A percentile compares a stretch with the other conserved stretches of the same genome.
Evolutionary conservation across 1,140 invertebrate genomes (phyloP).

Genomic region (Drosophila insularis): DNA sequence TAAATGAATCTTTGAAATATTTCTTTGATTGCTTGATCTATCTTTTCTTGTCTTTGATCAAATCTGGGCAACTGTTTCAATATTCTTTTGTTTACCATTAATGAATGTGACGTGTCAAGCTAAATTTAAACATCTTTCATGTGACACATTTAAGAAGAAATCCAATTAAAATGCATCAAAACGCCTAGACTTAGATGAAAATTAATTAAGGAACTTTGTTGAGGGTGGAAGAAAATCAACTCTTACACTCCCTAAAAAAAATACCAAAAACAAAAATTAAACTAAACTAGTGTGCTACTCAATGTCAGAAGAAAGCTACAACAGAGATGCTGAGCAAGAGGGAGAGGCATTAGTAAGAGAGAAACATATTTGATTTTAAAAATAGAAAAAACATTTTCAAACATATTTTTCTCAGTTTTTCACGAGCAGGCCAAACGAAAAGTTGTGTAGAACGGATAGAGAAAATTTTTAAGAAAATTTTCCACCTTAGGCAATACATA

Average conservation of each 20-base stretch:
- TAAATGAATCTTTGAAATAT: conserved; percentile 11
- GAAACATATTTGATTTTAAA: conserved; percentile 57
- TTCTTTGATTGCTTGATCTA: conserved; percentile 37
- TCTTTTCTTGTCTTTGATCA: conserved; percentile 53
- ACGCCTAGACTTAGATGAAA: conserved; percentile 1
- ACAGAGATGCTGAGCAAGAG: conserved; percentile 18
- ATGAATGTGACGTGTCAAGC: conserved; percentile 65
- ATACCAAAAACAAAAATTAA: too few relatives aligned
- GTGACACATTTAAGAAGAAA: conserved; percentile 44
- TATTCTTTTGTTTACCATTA: conserved; percentile 60
- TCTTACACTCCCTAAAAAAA: conserved; percentile 9
- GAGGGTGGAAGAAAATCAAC: too few relatives aligned
- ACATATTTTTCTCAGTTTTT: conserved; percentile 66
- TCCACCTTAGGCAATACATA: conserved; percentile 59
- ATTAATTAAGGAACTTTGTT: conserved; percentile 37
- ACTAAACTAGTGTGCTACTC: conserved; percentile 12
- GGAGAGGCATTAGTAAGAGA: conserved; percentile 26
- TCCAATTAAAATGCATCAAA: conserved; percentile 64
- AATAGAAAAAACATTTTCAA: conserved; percentile 64
- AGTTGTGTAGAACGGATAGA: conserved; percentile 50
- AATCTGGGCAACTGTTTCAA: conserved; percentile 56
- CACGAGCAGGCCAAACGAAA: conserved; percentile 67
- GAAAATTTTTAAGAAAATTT: conserved; percentile 62
- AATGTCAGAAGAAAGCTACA: conserved; percentile 24
- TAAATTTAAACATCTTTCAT: conserved; percentile 67